These are phyloP conservation scores for Drosophila algonquin DNA, from an alignment of 2,888 invertebrate genomes.

Conservation along the genomic window DNA sequence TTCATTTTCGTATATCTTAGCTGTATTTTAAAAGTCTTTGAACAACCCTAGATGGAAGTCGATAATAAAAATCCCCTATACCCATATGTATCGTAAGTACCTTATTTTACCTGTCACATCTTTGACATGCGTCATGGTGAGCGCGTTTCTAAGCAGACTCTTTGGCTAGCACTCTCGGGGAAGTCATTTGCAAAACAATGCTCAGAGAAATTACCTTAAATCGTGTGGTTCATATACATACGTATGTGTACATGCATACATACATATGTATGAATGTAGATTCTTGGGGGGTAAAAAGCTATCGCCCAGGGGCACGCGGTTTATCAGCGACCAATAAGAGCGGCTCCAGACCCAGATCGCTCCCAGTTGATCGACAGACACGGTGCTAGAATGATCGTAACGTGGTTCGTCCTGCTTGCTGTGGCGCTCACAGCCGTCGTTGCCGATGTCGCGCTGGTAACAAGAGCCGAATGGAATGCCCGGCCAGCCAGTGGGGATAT, in stretches of 20 bases:
- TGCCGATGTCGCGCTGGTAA: conserved; percentile 83
- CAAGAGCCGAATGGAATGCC: conserved; percentile 88
- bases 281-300: conserved; percentile 24
- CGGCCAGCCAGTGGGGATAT: conserved; percentile 84
- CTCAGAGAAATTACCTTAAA: conserved; percentile 33
- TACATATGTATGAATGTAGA: not conserved
- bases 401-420: conserved; percentile 14
- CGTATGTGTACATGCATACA: too few species aligned
- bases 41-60: too few species aligned
- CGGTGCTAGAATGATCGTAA: conserved; percentile 44
- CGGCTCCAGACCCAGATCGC: conserved; percentile 7
- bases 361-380: conserved; percentile 45
- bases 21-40: too few species aligned
- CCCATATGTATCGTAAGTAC: not conserved
- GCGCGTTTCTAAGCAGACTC: not conserved
- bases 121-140: not conserved
- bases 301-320: conserved; percentile 17
- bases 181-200: not conserved
- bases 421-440: conserved; percentile 20
- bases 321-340: conserved; percentile 64
- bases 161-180: not conserved
- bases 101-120: not conserved
- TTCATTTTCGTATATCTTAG: too few species aligned
- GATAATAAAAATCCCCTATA: not conserved
- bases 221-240: not conserved